These are phyloP conservation scores for Spea hammondii DNA, from an alignment of 2,797 vertebrate genomes.

Conservation along the genomic window DNA sequence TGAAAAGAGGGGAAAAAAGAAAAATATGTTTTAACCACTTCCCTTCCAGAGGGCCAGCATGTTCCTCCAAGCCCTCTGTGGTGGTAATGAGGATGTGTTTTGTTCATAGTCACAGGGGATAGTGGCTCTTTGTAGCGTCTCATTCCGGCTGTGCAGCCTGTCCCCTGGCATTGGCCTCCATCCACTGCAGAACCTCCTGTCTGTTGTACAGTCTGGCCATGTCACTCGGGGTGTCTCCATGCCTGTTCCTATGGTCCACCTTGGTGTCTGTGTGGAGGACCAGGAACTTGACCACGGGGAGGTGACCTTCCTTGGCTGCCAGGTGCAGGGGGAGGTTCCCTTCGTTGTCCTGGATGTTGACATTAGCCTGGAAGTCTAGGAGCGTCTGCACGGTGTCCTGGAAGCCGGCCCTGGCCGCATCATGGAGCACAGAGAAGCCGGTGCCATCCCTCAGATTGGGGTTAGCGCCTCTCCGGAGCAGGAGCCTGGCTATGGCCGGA, in stretches of 20 bases:
- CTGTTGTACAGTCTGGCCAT: slow-evolving; percentile 68
- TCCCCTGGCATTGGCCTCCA: slow-evolving; percentile 48
- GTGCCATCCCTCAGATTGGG: slow-evolving; percentile 77
- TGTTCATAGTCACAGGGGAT: not conserved
- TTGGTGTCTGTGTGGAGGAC: slow-evolving; percentile 64
- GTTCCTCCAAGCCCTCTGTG: not conserved
- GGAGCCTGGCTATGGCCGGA: slow-evolving; percentile 65
- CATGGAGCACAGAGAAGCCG: slow-evolving; percentile 82
- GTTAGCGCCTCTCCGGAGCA: slow-evolving; percentile 76
- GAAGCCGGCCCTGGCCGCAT: slow-evolving; percentile 86
- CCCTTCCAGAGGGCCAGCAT: not conserved
- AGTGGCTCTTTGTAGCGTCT: not conserved
- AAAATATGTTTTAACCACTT: not conserved
- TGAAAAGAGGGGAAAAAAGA: not conserved
- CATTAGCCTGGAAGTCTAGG: slow-evolving; percentile 73
- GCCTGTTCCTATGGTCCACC: slow-evolving; percentile 69
- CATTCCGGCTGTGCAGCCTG: not conserved
- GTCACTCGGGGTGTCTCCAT: slow-evolving; percentile 73
- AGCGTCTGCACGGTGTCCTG: slow-evolving; percentile 79
- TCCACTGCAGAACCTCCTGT: slow-evolving; percentile 63
- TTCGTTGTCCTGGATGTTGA: slow-evolving; percentile 75
- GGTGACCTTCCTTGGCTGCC: slow-evolving; percentile 82
- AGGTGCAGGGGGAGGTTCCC: slow-evolving; percentile 88
- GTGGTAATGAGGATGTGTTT: not conserved
- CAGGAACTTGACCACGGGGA: slow-evolving; percentile 75